phyloP scores from a whole-genome alignment of 2,797 vertebrate species.

The Hylomyscus alleni region DNA sequence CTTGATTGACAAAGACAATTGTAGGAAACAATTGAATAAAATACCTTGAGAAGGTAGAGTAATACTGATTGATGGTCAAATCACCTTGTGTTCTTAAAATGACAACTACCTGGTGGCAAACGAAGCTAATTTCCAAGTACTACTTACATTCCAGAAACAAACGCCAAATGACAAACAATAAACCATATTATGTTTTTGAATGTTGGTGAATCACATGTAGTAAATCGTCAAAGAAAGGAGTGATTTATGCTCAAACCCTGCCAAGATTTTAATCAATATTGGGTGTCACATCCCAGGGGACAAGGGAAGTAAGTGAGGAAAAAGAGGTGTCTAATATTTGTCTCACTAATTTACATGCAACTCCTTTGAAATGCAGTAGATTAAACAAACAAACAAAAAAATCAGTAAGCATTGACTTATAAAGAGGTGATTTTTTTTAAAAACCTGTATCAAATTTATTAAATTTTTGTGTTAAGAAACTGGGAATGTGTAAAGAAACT shows the following conservation, averaged over 20 bases:
- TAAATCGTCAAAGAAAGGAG: conserved; percentile 76
- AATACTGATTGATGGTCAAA: conserved; percentile 79
- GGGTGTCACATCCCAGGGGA: conserved; percentile 76
- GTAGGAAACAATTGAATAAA: conserved; percentile 77
- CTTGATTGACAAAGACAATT: conserved; percentile 76
- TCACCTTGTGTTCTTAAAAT: conserved; percentile 73
- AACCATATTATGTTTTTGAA: conserved; percentile 60
- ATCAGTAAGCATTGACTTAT: neutral
- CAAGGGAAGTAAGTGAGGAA: conserved; percentile 47
- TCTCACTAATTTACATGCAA: conserved; percentile 68
- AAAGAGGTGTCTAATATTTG: conserved; percentile 69
- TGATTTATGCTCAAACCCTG: conserved; percentile 81
- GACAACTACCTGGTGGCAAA: conserved; percentile 56
- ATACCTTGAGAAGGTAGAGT: conserved; percentile 79
- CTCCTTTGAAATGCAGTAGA: conserved; percentile 51
- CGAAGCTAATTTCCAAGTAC: conserved; percentile 76
- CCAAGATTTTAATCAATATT: conserved; percentile 84
- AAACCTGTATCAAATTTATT: conserved; percentile 36
- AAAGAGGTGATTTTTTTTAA: conserved; percentile 39
- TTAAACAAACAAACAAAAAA: conserved; percentile 61
- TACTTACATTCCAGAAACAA: conserved; percentile 66
- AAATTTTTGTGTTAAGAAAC: conserved; percentile 11
- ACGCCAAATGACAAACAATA: conserved; percentile 64
- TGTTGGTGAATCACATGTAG: conserved; percentile 56
- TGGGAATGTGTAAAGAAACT: neutral